These are phyloP conservation scores for Ataeniobius toweri DNA, from an alignment of 2,797 vertebrate species.

Conservation along the genomic window DNA sequence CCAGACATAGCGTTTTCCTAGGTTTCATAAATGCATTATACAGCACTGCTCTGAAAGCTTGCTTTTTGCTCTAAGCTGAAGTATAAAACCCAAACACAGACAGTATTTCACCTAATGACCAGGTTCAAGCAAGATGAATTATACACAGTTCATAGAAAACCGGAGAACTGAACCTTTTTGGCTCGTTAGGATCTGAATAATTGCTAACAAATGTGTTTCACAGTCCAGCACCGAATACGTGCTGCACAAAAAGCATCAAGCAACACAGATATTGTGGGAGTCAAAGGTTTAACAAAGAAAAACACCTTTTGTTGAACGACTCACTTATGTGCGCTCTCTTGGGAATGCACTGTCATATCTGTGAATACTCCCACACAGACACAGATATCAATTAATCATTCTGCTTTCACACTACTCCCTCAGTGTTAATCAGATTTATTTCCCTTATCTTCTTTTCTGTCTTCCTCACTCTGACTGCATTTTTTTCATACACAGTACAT, in stretches of 20 bases:
- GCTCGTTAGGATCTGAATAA: background rate
- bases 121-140: background rate
- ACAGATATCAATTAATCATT: conserved; percentile 42
- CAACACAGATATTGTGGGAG: background rate
- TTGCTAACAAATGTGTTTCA: background rate
- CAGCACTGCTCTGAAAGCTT: background rate
- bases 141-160: background rate
- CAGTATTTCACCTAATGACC: background rate
- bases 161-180: background rate
- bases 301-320: conserved; percentile 19
- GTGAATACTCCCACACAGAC: conserved; percentile 20
- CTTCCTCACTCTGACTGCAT: conserved; percentile 7
- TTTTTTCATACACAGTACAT: background rate
- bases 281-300: background rate
- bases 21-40: background rate
- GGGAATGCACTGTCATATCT: conserved; percentile 23
- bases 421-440: conserved; percentile 27
- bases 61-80: background rate
- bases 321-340: conserved; percentile 23
- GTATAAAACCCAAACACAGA: background rate
- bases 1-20: background rate
- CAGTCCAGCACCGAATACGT: background rate
- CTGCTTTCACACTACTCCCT: conserved; percentile 34
- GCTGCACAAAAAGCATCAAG: background rate
- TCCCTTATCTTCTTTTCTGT: conserved; percentile 9